Evolutionary conservation across 1,140 invertebrate species (phyloP).

Genomic region (Chrysomallon squamiferum): DNA sequence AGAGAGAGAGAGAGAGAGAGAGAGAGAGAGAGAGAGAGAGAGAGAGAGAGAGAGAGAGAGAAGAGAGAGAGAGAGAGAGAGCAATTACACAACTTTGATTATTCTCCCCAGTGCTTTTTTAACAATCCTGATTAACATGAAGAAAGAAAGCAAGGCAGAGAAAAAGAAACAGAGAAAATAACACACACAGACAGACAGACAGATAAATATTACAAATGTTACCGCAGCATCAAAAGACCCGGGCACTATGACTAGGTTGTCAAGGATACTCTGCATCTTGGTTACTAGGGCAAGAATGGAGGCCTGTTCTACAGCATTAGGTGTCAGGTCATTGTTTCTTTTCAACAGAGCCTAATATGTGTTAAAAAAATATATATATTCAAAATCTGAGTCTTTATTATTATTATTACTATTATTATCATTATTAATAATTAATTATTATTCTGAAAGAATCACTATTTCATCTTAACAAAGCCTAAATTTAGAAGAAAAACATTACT

Average conservation of each 20-base stretch:
- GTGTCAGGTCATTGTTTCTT: constrained; percentile 87
- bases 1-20: too few species aligned
- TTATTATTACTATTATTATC: background rate
- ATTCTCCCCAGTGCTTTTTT: too few species aligned
- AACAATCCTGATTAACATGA: too few species aligned
- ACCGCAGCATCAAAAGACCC: constrained; percentile 95
- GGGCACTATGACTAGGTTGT: constrained; percentile 91
- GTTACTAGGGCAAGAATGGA: constrained; percentile 90
- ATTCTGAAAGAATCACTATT: background rate
- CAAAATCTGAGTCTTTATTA: background rate
- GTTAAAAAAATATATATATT: background rate
- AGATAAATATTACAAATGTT: too few species aligned
- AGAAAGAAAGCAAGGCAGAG: too few species aligned
- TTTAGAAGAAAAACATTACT: background rate
- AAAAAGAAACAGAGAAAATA: too few species aligned
- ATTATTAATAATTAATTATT: background rate
- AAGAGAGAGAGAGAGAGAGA: too few species aligned
- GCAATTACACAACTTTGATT: too few species aligned
- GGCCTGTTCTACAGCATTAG: constrained; percentile 86
- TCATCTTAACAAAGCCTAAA: background rate
- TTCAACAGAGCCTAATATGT: constrained; percentile 81
- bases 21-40: too few species aligned
- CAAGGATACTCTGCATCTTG: constrained; percentile 89
- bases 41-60: too few species aligned
- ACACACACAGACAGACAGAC: too few species aligned